These are phyloP conservation scores for Enteromius unitaeniatus DNA, from an alignment of 2,797 vertebrate genomes.

Conservation along the genomic window DNA sequence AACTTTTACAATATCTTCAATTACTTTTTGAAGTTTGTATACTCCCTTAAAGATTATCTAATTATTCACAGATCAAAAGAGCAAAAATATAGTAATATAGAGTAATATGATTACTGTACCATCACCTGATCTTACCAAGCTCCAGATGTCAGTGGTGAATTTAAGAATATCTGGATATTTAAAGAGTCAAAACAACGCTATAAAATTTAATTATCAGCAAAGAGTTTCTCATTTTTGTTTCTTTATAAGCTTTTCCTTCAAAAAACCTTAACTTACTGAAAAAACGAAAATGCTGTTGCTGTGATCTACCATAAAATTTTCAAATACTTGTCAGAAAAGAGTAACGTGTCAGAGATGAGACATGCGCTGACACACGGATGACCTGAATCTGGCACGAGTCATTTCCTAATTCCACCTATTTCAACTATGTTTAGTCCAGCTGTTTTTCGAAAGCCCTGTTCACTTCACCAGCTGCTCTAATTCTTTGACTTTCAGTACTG, in stretches of 20 bases:
- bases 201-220: not conserved
- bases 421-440: not conserved
- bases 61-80: not conserved
- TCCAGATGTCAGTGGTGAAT: not conserved
- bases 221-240: not conserved
- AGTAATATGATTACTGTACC: not conserved
- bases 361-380: not conserved
- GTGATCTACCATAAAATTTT: not conserved
- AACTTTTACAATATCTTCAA: not conserved
- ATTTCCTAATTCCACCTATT: not conserved
- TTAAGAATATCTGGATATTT: not conserved
- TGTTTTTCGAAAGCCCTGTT: constrained; percentile 1
- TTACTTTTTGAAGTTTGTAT: not conserved
- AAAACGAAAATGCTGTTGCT: not conserved
- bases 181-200: constrained; percentile 2
- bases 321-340: not conserved
- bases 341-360: not conserved
- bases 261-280: not conserved
- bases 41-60: not conserved
- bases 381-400: not conserved
- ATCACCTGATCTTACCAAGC: not conserved
- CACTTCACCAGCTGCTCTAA: constrained; percentile 9
- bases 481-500: not conserved
- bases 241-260: not conserved
- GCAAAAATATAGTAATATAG: not conserved